A percentile compares a stretch with the other conserved stretches of the same genome.
phyloP scores from a whole-genome alignment of 1,140 invertebrate species.

The Drosophila tsacasi region DNA sequence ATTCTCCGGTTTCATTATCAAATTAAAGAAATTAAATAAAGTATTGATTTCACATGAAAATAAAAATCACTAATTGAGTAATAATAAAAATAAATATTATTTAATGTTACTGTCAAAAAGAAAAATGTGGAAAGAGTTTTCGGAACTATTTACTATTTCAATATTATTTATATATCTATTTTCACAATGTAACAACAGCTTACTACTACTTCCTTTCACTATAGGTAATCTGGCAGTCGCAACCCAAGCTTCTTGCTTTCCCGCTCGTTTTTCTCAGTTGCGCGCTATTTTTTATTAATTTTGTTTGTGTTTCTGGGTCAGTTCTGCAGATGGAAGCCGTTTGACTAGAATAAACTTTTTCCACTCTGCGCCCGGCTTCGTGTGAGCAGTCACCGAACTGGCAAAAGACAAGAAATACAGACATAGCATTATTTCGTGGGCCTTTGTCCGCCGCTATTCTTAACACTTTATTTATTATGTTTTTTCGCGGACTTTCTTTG shows the following conservation, averaged over 20 bases:
- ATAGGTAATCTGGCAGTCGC: slow-evolving; percentile 5
- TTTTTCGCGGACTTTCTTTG: slow-evolving; percentile 69
- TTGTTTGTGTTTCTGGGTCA: slow-evolving; percentile 72
- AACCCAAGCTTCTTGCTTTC: neutral
- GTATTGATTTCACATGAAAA: too few relatives aligned
- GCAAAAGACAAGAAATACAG: slow-evolving; percentile 37
- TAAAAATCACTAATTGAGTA: too few relatives aligned
- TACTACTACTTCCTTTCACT: neutral
- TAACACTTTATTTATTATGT: slow-evolving; percentile 79
- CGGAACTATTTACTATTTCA: neutral
- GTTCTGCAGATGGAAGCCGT: slow-evolving; percentile 72
- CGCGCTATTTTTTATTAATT: slow-evolving; percentile 68
- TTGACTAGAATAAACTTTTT: slow-evolving; percentile 80
- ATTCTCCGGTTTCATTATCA: too few relatives aligned
- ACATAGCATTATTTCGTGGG: slow-evolving; percentile 49
- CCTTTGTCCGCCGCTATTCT: slow-evolving; percentile 74
- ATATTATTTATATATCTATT: neutral
- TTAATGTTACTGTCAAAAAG: too few relatives aligned
- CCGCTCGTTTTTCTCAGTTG: slow-evolving; percentile 32
- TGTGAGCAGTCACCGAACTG: slow-evolving; percentile 34
- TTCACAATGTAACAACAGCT: neutral
- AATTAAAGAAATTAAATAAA: too few relatives aligned
- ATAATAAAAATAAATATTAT: too few relatives aligned
- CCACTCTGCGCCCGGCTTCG: slow-evolving; percentile 52
- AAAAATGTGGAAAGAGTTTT: neutral